A percentile compares a stretch with the other conserved stretches of the same genome.
Conservation (phyloP, 2,888 invertebrate species). For the Malachius bipustulatus region DNA sequence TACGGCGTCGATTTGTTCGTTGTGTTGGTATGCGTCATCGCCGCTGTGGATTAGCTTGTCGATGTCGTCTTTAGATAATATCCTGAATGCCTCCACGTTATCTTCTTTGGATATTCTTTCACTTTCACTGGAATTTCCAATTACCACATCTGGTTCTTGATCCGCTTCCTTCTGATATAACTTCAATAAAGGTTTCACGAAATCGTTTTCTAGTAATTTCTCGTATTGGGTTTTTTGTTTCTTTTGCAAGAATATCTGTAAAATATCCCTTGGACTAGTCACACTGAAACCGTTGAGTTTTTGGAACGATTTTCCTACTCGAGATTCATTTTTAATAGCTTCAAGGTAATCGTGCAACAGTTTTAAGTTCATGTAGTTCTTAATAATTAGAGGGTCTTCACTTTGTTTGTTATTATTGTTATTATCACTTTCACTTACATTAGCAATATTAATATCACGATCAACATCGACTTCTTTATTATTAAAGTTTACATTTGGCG, state of each 20-base stretch:
- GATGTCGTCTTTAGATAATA: conserved; percentile 27
- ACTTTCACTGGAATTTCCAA: conserved; percentile 10
- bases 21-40: conserved; percentile 24
- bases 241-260: conserved; percentile 25
- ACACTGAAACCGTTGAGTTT: not conserved
- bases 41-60: conserved; percentile 24
- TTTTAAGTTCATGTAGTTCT: no score
- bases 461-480: no score
- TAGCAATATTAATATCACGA: not conserved
- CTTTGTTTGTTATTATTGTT: conserved; percentile 16
- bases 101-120: conserved; percentile 30
- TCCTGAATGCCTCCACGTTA: conserved; percentile 25
- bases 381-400: conserved; percentile 12
- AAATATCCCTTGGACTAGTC: conserved; percentile 18
- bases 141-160: conserved; percentile 19
- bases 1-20: conserved; percentile 8
- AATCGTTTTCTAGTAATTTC: conserved; percentile 31
- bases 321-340: conserved; percentile 22
- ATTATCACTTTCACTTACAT: not conserved
- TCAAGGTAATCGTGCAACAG: conserved; percentile 25
- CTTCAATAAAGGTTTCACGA: conserved; percentile 31
- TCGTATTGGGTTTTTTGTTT: conserved; percentile 31
- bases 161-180: conserved; percentile 28
- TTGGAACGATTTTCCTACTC: conserved; percentile 9
- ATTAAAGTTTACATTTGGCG: not conserved